phyloP scores from a whole-genome alignment of 2,797 vertebrate genomes.

The Pantherophis alleghaniensis region DNA sequence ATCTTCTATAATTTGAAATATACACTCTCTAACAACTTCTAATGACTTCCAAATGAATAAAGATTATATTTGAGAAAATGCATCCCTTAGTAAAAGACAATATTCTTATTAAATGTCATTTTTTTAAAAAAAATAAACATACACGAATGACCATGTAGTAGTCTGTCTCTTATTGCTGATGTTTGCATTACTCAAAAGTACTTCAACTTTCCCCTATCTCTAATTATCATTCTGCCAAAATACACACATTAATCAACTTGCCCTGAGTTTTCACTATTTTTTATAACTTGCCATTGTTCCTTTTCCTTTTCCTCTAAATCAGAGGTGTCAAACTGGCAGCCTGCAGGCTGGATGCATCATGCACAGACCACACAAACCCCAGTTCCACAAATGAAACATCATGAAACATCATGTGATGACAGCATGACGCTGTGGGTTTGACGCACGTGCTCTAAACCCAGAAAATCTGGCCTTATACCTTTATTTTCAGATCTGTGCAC shows the following conservation, averaged over 20 bases:
- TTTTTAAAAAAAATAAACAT: not conserved
- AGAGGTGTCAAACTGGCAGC: too few species aligned
- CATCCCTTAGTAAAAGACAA: not conserved
- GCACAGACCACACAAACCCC: too few species aligned
- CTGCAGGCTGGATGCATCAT: too few species aligned
- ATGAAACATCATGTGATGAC: too few species aligned
- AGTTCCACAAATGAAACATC: too few species aligned
- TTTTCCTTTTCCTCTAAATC: not conserved
- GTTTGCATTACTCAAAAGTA: not conserved
- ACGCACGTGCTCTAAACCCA: not conserved
- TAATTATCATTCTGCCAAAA: not conserved
- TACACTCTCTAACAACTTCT: not conserved
- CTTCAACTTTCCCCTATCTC: not conserved
- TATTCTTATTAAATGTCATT: not conserved
- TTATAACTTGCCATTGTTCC: not conserved
- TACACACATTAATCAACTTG: not conserved
- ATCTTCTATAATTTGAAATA: not conserved
- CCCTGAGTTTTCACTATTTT: not conserved
- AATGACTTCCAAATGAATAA: not conserved
- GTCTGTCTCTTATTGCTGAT: not conserved
- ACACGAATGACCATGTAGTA: not conserved
- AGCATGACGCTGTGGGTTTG: too few species aligned
- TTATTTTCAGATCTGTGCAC: not conserved
- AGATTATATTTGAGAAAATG: not conserved
- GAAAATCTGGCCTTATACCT: not conserved